A percentile compares a stretch with the other conserved stretches of the same genome.
Conservation (phyloP, 2,113 vertebrate genomes). For the Gasterosteus nipponicus region DNA sequence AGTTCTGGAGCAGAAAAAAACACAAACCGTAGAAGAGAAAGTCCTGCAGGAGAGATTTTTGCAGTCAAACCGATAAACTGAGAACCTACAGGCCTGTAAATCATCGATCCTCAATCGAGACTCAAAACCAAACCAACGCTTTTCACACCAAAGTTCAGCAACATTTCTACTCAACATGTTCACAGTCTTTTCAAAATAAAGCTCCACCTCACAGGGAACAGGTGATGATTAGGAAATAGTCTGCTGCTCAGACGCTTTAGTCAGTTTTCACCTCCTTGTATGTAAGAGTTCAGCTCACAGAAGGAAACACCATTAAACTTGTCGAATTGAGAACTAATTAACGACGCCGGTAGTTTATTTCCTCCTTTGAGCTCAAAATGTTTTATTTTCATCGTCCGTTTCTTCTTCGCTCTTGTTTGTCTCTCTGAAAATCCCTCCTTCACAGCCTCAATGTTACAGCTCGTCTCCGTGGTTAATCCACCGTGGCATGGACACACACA, state of each 20-base stretch:
- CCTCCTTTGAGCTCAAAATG: not conserved
- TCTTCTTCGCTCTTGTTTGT: conserved; percentile 8
- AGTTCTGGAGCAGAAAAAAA: too few species aligned
- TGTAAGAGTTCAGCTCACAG: not conserved
- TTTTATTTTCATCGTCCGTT: not conserved
- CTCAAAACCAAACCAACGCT: too few species aligned
- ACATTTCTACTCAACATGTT: too few species aligned
- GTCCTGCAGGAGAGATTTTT: not conserved
- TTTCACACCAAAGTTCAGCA: too few species aligned
- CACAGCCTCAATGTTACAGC: conserved; percentile 44
- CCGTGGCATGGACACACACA: conserved; percentile 59
- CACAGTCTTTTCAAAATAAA: too few species aligned
- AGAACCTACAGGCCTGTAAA: not conserved
- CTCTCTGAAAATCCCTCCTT: conserved; percentile 42
- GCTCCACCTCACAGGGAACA: too few species aligned
- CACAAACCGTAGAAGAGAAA: too few species aligned
- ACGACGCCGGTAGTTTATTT: not conserved
- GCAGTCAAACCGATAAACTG: too few species aligned
- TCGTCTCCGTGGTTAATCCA: conserved; percentile 68
- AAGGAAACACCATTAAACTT: not conserved
- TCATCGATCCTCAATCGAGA: too few species aligned
- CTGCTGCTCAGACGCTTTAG: too few species aligned
- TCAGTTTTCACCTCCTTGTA: not conserved
- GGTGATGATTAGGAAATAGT: too few species aligned
- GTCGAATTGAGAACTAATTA: conserved; percentile 30